Evolutionary conservation across 2,113 vertebrate genomes (phyloP).

Genomic region (Okapia johnstoni): DNA sequence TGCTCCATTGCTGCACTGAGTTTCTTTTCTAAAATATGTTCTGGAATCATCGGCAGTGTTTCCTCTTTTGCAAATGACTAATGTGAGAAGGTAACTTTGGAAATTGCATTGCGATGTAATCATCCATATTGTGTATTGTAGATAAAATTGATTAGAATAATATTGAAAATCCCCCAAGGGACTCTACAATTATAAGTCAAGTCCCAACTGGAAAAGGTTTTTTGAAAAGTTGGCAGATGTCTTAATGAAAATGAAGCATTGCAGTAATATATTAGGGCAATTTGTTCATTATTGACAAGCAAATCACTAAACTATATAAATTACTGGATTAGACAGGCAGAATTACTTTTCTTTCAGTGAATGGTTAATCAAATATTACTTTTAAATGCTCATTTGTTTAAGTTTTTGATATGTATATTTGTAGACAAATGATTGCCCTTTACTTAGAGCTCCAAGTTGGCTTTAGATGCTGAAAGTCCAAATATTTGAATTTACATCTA

Average conservation of each 20-base stretch:
- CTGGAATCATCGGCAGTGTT: constrained; percentile 56
- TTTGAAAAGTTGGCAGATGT: constrained; percentile 87
- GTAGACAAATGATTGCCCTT: constrained; percentile 75
- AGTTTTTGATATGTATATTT: constrained; percentile 77
- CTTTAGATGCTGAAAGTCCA: constrained; percentile 74
- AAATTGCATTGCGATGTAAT: constrained; percentile 85
- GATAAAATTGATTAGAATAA: constrained; percentile 90
- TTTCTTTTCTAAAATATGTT: constrained; percentile 65
- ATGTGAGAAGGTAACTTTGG: constrained; percentile 84
- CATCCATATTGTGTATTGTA: constrained; percentile 85
- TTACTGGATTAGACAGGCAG: constrained; percentile 82
- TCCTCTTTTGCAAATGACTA: constrained; percentile 78
- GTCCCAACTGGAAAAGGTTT: constrained; percentile 83
- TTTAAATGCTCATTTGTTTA: constrained; percentile 82
- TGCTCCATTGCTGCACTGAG: neutral
- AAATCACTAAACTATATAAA: constrained; percentile 86
- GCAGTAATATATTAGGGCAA: constrained; percentile 87
- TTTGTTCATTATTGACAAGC: constrained; percentile 87
- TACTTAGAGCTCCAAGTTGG: constrained; percentile 54
- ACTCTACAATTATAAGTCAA: constrained; percentile 85
- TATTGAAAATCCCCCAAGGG: constrained; percentile 87
- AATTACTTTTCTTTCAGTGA: constrained; percentile 83
- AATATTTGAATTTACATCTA: constrained; percentile 77
- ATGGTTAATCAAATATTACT: constrained; percentile 83
- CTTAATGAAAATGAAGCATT: constrained; percentile 92